Conservation (phyloP, 1,140 invertebrate species). For the Ctenoplectra terminalis region DNA sequence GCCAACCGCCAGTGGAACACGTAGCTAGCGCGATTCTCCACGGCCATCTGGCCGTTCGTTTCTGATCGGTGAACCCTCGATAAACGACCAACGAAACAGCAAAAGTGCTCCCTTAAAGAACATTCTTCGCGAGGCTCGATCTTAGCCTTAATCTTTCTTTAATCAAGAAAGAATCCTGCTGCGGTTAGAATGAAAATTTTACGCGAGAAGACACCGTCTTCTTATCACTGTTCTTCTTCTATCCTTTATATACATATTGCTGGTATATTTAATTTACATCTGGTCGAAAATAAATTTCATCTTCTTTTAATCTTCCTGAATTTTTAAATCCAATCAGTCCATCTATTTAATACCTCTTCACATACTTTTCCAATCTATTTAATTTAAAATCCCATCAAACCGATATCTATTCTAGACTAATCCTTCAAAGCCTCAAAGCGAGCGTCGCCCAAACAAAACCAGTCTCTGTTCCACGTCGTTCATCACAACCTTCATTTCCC, state of each 20-base stretch:
- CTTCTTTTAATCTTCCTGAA: no score
- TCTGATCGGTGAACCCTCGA: slow-evolving; percentile 26
- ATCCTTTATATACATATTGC: not conserved
- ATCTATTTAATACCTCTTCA: not conserved
- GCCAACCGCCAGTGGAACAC: not conserved
- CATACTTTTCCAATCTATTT: not conserved
- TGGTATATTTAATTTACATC: not conserved
- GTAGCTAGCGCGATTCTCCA: slow-evolving; percentile 26
- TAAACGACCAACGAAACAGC: slow-evolving; percentile 19
- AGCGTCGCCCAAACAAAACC: not conserved
- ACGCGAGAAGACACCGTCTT: not conserved
- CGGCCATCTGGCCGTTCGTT: slow-evolving; percentile 16
- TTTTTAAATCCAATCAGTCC: not conserved
- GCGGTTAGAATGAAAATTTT: not conserved
- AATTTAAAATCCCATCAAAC: slow-evolving; percentile 2
- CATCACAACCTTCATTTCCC: not conserved
- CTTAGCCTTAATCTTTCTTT: not conserved
- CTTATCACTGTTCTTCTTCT: not conserved
- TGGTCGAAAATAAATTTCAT: no score
- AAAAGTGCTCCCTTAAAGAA: slow-evolving; percentile 2
- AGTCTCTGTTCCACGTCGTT: not conserved
- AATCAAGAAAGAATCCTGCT: not conserved
- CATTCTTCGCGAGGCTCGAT: not conserved
- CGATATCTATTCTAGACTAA: not conserved
- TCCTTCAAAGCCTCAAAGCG: not conserved